A percentile compares a stretch with the other conserved stretches of the same genome.
phyloP scores from a whole-genome alignment of 2,113 vertebrate genomes.

The Pavo muticus region DNA sequence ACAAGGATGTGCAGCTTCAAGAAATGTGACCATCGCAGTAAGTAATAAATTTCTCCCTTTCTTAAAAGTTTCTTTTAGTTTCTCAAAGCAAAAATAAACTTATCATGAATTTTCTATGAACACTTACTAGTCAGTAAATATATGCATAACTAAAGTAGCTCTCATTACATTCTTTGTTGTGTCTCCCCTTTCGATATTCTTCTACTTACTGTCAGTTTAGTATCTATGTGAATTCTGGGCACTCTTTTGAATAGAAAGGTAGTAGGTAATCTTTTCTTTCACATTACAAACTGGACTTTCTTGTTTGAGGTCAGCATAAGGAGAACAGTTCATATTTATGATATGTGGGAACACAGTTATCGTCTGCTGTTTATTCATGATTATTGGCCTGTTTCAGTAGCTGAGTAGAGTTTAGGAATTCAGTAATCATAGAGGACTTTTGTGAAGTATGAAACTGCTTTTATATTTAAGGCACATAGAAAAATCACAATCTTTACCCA shows the following conservation, averaged over 20 bases:
- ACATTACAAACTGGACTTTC: neutral
- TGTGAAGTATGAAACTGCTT: neutral
- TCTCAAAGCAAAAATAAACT: neutral
- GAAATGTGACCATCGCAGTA: conserved; percentile 93
- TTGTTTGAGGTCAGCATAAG: neutral
- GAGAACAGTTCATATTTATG: neutral
- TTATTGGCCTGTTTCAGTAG: neutral
- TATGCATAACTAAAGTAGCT: neutral
- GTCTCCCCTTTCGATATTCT: neutral
- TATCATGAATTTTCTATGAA: neutral
- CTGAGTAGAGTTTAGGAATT: neutral
- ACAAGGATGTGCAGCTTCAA: conserved; percentile 92
- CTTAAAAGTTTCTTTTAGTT: neutral
- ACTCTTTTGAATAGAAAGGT: neutral
- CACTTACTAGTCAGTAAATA: neutral
- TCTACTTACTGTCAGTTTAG: neutral
- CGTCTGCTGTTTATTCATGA: neutral
- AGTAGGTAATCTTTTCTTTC: neutral
- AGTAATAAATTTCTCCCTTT: conserved; percentile 54
- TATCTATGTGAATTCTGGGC: neutral
- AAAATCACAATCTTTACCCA: neutral
- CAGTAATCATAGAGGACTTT: neutral
- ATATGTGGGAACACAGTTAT: neutral
- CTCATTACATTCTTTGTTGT: neutral
- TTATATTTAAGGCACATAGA: neutral